A percentile compares a stretch with the other conserved stretches of the same genome.
phyloP scores from a whole-genome alignment of 2,888 invertebrate genomes.

The Gari tellinella region DNA sequence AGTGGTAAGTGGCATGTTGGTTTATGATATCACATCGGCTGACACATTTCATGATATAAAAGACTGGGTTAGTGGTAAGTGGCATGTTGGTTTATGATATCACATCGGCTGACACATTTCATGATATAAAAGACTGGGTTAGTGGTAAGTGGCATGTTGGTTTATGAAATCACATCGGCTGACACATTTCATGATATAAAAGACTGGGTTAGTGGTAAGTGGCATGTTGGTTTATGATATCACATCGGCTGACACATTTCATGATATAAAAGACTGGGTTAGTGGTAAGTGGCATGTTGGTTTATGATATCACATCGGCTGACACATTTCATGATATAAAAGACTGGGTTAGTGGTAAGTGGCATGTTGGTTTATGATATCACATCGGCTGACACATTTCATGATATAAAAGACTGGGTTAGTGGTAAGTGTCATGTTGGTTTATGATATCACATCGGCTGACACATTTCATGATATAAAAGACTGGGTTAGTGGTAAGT shows the following conservation, averaged over 20 bases:
- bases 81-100: slow-evolving; percentile 93
- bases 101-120: slow-evolving; percentile 90
- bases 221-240: slow-evolving; percentile 85
- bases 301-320: neutral
- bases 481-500: slow-evolving; percentile 91
- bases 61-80: slow-evolving; percentile 91
- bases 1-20: slow-evolving; percentile 88
- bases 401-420: slow-evolving; percentile 2
- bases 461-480: slow-evolving; percentile 92
- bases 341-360: neutral
- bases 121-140: slow-evolving; percentile 94
- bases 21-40: slow-evolving; percentile 93
- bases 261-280: slow-evolving; percentile 2
- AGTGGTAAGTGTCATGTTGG: slow-evolving; percentile 89
- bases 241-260: neutral
- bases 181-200: slow-evolving; percentile 4
- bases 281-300: slow-evolving; percentile 85
- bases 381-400: neutral
- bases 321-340: slow-evolving; percentile 4
- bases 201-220: neutral
- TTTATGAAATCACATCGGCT: neutral
- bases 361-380: slow-evolving; percentile 85
- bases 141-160: slow-evolving; percentile 85
- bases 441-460: slow-evolving; percentile 93
- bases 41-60: slow-evolving; percentile 92